Conservation (phyloP, 2,888 invertebrate genomes). For the Mythimna impura region DNA sequence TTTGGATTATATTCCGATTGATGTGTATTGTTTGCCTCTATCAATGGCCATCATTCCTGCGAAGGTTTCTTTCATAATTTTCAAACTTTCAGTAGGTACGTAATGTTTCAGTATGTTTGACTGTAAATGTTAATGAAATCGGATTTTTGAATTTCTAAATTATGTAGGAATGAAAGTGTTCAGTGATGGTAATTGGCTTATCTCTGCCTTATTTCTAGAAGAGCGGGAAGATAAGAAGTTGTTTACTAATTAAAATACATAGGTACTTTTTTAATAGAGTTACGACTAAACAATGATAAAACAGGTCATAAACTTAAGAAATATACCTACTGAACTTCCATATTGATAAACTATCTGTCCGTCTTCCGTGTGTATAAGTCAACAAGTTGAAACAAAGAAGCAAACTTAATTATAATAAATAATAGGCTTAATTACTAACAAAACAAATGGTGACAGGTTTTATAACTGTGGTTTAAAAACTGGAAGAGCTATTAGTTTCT, state of each 20-base stretch:
- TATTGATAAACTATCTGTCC: slow-evolving; percentile 34
- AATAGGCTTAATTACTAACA: slow-evolving; percentile 5
- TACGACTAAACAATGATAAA: slow-evolving; percentile 10
- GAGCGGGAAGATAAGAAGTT: slow-evolving; percentile 6
- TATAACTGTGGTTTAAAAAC: neutral
- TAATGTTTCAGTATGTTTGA: neutral
- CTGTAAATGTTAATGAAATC: neutral
- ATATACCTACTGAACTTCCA: slow-evolving; percentile 2
- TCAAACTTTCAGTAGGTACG: neutral
- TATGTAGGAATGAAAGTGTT: neutral
- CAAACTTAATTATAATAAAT: slow-evolving; percentile 8
- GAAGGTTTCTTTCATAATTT: neutral
- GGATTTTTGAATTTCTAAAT: neutral
- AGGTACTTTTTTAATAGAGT: neutral
- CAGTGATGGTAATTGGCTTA: neutral
- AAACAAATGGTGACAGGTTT: slow-evolving; percentile 18
- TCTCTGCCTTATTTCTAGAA: slow-evolving; percentile 8
- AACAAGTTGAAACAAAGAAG: slow-evolving; percentile 32
- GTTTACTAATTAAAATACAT: neutral
- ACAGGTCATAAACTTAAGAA: slow-evolving; percentile 26
- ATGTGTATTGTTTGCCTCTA: slow-evolving; percentile 3
- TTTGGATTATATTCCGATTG: neutral
- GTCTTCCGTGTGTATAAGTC: slow-evolving; percentile 14
- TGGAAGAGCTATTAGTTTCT: neutral
- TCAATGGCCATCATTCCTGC: neutral